Evolutionary conservation across 1,140 invertebrate genomes (phyloP).

Genomic region (Chironomus tepperi): DNA sequence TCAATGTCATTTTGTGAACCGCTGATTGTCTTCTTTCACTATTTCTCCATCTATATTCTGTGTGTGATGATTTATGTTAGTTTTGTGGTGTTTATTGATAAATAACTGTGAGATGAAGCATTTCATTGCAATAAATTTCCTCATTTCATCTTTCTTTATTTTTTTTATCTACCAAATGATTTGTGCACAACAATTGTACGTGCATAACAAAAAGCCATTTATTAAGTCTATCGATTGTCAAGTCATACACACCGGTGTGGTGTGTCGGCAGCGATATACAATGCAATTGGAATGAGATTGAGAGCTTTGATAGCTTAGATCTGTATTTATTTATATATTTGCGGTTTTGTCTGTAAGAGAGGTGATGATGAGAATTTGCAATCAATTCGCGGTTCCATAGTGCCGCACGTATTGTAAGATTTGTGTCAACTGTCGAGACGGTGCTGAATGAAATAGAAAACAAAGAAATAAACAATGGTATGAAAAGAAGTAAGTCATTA

Average conservation of each 20-base stretch:
- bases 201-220: conserved; percentile 13
- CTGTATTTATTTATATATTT: too few relatives aligned
- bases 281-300: too few relatives aligned
- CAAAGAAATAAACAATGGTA: too few relatives aligned
- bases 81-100: conserved; percentile 8
- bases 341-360: not conserved
- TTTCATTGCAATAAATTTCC: not conserved
- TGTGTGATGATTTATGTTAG: conserved; percentile 7
- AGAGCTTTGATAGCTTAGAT: too few relatives aligned
- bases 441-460: too few relatives aligned
- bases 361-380: conserved; percentile 17
- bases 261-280: too few relatives aligned
- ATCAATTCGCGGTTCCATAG: conserved; percentile 7
- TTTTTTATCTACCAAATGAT: not conserved
- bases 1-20: not conserved
- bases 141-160: conserved; percentile 1
- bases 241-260: not conserved
- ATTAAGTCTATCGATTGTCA: not conserved
- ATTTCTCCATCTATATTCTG: not conserved
- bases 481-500: too few relatives aligned
- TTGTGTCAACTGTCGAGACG: conserved; percentile 4
- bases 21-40: too few relatives aligned
- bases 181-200: not conserved
- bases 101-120: not conserved
- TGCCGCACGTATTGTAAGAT: not conserved